These are phyloP conservation scores for Catalaphyllia jardinei DNA, from an alignment of 64 coral and sea anemone genomes.

Conservation along the genomic window DNA sequence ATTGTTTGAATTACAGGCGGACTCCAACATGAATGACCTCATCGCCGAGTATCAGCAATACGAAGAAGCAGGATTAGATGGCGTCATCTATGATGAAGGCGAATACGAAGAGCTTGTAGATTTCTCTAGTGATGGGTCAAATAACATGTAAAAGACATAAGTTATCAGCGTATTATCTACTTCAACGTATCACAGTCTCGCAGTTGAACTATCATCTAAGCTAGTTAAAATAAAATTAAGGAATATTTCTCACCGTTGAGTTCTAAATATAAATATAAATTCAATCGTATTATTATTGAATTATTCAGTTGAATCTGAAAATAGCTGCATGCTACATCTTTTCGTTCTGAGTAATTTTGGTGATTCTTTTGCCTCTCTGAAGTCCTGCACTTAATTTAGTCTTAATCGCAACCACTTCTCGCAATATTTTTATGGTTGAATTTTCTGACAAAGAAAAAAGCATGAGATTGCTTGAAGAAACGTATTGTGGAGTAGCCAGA, in stretches of 20 bases:
- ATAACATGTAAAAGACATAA: neutral
- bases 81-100: slow-evolving; percentile 30
- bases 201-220: neutral
- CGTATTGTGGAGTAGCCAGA: too few relatives aligned
- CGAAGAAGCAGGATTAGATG: slow-evolving; percentile 60
- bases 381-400: too few relatives aligned
- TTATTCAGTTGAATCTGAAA: too few relatives aligned
- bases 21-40: slow-evolving; percentile 87
- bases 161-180: neutral
- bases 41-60: slow-evolving; percentile 93
- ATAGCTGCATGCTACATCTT: too few relatives aligned
- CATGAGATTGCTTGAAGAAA: too few relatives aligned
- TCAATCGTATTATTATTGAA: too few relatives aligned
- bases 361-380: too few relatives aligned
- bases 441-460: too few relatives aligned
- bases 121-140: slow-evolving; percentile 22
- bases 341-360: too few relatives aligned
- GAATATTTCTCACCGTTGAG: too few relatives aligned
- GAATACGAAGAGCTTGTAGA: slow-evolving; percentile 68
- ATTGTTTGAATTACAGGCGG: slow-evolving; percentile 58
- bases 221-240: too few relatives aligned
- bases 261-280: too few relatives aligned
- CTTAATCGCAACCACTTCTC: neutral
- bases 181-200: neutral
- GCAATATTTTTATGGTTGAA: neutral